Base-by-base conservation (phyloP, 64 coral and sea anemone species). In the Acropora yongei region DNA sequence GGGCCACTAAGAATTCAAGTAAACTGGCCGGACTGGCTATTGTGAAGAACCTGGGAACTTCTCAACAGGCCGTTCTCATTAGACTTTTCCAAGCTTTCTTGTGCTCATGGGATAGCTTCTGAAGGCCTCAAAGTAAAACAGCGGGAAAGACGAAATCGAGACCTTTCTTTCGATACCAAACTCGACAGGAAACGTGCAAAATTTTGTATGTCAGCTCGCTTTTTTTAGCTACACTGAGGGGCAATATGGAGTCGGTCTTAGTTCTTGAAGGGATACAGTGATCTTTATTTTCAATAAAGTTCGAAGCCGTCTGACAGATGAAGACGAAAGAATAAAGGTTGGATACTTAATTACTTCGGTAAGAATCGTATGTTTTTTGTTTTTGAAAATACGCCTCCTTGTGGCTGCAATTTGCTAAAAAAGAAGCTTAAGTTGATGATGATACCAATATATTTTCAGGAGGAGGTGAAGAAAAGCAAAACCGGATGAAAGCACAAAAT, bases 301-400 rank as follows among this genome's bases (percentile, higher is more conserved):
- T 80, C 69, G 39, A 41, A 80, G 47, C 58, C 44, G 66, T 80
- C 71, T 47, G n/a, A 68, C 68, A 80, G 16, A 40, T 66, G 50
- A 41, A 17, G 57, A 80, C 53, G 77, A 80, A 72, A 80, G 53
- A 68, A 68, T 16, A 47, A 77, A 89, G 44, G 57, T n/a, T 89
- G 75, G 75, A 68, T 58, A 79, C 48, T 48, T 55, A 47, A 89
- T 19, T 16, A 58, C 75, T 79, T 89, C 45, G 55, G 87, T 89
- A 89, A 89, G 75, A 89, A 89, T 89, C 87, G 57, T 89, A 89
- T 89, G 30, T 78, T 79, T 89, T 89, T 89, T 60, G 75, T 89
- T 66, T 79, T 42, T 16, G 20, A 45, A 61, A 85, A 68, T 85
- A 68, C 60, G 68, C 57, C 58, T 63, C 58, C 58, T 63, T 63